Percentiles rank a stretch among this genome's conserved stretches.
Conservation (phyloP, 2,797 vertebrate genomes). For the Rhabdophis nuchalis region DNA sequence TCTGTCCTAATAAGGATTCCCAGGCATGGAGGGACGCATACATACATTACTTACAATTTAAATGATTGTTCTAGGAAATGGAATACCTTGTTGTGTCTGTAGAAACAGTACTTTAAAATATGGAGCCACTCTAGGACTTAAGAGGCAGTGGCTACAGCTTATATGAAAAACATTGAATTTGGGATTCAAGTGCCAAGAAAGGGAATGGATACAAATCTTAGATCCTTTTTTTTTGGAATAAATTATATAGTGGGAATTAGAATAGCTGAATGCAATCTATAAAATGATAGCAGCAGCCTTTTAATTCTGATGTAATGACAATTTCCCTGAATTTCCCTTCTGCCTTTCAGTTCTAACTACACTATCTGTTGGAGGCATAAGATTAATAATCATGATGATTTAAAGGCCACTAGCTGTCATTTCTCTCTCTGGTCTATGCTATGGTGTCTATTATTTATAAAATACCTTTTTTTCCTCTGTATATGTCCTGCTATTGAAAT, state of each 20-base stretch:
- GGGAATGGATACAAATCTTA: not conserved
- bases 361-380: not conserved
- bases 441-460: not conserved
- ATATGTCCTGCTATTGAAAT: not conserved
- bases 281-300: not conserved
- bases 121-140: not conserved
- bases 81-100: not conserved
- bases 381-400: not conserved
- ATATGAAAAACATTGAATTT: not conserved
- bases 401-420: not conserved
- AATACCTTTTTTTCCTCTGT: not conserved
- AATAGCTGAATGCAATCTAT: not conserved
- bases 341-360: constrained; percentile 44
- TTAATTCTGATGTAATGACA: not conserved
- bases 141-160: not conserved
- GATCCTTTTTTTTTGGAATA: not conserved
- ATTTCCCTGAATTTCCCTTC: constrained; percentile 23
- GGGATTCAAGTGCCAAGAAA: not conserved
- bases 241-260: not conserved
- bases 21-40: not conserved
- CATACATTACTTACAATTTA: not conserved
- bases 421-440: not conserved
- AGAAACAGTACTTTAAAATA: not conserved
- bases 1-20: not conserved
- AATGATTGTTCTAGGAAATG: not conserved